phyloP scores from a whole-genome alignment of 2,797 vertebrate genomes.

The Antennarius maculatus region DNA sequence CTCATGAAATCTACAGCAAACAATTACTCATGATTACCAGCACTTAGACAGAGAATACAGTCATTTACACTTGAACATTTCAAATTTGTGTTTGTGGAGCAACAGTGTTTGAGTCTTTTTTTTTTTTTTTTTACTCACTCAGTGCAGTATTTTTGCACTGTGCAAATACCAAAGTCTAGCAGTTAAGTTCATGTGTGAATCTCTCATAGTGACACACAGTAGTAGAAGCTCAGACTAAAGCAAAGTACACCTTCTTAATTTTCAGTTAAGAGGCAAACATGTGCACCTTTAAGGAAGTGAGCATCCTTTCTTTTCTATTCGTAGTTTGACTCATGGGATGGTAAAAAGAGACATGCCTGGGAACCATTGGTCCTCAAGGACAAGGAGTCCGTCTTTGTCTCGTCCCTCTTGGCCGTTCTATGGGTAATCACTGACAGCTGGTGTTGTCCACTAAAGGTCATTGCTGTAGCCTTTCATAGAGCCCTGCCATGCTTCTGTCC shows the following conservation, averaged over 20 bases:
- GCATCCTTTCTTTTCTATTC: slow-evolving; percentile 32
- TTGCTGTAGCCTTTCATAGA: slow-evolving; percentile 76
- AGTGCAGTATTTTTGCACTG: slow-evolving; percentile 40
- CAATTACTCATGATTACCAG: slow-evolving; percentile 59
- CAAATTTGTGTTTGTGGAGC: slow-evolving; percentile 39
- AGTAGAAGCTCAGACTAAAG: slow-evolving; percentile 66
- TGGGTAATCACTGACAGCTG: slow-evolving; percentile 87
- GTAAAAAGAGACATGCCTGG: slow-evolving; percentile 30
- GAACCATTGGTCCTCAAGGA: slow-evolving; percentile 67
- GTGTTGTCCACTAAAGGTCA: slow-evolving; percentile 86
- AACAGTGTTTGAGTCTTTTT: slow-evolving; percentile 55
- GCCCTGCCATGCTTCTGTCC: slow-evolving; percentile 84
- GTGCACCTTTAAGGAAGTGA: slow-evolving; percentile 28
- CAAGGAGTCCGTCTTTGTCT: slow-evolving; percentile 61
- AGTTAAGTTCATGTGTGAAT: slow-evolving; percentile 39
- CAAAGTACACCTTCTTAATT: slow-evolving; percentile 56
- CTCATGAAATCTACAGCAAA: slow-evolving; percentile 53
- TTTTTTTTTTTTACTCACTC: slow-evolving; percentile 48
- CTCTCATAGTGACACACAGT: slow-evolving; percentile 68
- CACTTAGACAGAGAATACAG: slow-evolving; percentile 52
- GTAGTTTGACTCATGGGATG: slow-evolving; percentile 31
- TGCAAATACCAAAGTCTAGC: slow-evolving; percentile 53
- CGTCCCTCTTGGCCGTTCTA: slow-evolving; percentile 59
- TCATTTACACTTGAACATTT: slow-evolving; percentile 39
- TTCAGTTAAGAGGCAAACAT: slow-evolving; percentile 37